Evolutionary conservation across 1,140 invertebrate species (phyloP).

Genomic region (Eriocheir sinensis): DNA sequence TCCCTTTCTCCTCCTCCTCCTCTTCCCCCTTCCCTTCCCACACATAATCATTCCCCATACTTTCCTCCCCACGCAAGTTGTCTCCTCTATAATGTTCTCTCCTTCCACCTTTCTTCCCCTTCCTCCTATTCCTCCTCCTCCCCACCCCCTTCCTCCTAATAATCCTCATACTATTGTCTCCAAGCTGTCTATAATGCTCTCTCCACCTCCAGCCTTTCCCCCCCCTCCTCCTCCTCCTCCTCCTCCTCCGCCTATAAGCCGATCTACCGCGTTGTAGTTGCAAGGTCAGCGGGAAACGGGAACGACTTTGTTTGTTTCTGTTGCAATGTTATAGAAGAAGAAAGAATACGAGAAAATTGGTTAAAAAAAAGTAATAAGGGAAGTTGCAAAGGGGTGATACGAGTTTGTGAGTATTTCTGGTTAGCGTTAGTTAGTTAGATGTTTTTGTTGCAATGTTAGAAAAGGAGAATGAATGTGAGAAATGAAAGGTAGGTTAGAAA

Average conservation of each 20-base stretch:
- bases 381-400: no score
- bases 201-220: no score
- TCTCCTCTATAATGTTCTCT: no score
- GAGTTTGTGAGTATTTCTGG: not conserved
- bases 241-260: not conserved
- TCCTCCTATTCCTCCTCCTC: no score
- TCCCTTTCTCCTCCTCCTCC: no score
- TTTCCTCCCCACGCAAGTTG: no score
- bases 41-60: no score
- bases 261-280: not conserved
- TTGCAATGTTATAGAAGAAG: not conserved
- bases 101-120: no score
- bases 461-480: not conserved
- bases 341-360: not conserved
- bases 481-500: not conserved
- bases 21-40: no score
- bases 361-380: not conserved
- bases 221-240: not conserved
- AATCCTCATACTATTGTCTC: not conserved
- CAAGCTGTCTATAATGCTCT: not conserved
- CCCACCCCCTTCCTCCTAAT: not conserved
- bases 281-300: not conserved
- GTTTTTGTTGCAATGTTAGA: not conserved
- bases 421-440: not conserved
- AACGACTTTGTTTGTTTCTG: not conserved